Evolutionary conservation across 64 coral and sea anemone genomes (phyloP).

Genomic region (Pachyseris speciosa): DNA sequence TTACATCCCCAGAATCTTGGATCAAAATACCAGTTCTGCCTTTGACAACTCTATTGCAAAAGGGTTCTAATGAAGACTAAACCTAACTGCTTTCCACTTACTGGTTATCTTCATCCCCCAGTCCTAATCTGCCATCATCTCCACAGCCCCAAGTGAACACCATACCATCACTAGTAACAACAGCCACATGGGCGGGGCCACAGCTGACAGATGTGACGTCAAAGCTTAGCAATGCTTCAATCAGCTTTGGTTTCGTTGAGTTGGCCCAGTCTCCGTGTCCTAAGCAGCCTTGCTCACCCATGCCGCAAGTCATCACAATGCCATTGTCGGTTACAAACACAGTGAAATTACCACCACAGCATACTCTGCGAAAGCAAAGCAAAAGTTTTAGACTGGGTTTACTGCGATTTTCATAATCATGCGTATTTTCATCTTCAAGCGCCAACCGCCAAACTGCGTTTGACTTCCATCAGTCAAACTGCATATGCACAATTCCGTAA

Average conservation of each 20-base stretch:
- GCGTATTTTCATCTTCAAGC: no score
- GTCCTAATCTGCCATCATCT: conserved; percentile 92
- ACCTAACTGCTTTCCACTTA: conserved; percentile 49
- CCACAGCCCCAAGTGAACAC: conserved; percentile 96
- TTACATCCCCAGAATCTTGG: no score
- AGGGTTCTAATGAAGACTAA: no score
- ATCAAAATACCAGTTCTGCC: no score
- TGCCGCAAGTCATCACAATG: conserved; percentile 97
- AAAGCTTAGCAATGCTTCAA: conserved; percentile 92
- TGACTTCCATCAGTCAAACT: no score
- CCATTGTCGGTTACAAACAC: conserved; percentile 98
- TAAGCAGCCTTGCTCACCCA: conserved; percentile 85
- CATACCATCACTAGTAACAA: conserved; percentile 89
- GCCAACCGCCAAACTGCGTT: no score
- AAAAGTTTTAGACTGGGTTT: background rate
- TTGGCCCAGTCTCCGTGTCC: conserved; percentile 92
- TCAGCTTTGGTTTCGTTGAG: conserved; percentile 88
- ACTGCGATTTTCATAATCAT: no score
- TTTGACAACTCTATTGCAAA: no score
- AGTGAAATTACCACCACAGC: conserved; percentile 91
- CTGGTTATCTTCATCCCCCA: conserved; percentile 91
- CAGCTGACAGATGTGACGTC: conserved; percentile 91
- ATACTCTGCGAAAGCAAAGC: conserved; percentile 52
- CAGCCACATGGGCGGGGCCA: conserved; percentile 83
- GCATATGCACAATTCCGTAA: no score